Base-by-base conservation (phyloP, 2,888 invertebrate genomes). In the Drosophila meridiana region DNA sequence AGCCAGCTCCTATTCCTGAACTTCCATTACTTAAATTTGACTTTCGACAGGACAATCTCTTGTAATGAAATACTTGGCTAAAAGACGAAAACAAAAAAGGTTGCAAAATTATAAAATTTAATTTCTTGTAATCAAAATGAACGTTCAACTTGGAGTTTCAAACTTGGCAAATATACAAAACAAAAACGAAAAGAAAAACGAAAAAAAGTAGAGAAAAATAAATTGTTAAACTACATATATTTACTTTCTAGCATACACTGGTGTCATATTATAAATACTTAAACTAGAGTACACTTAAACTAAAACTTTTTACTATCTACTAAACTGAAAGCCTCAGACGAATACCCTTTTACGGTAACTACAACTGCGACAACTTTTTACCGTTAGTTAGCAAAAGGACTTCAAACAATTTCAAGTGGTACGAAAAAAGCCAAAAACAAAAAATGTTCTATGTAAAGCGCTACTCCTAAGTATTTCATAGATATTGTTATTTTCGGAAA, bases 11-110 rank as follows among this genome's bases (percentile, higher is more conserved):
- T 43, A 11, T 43, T 20, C n/a, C 20, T 13, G 26, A 7, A 26
- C 42, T 61, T 28, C 63, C 68, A 58, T 43, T 47, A 56, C 53
- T 65, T 53, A 48, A 62, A 74, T 68, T 74, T 72, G 72, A 74
- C 81, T 81, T 77, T 69, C 61, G 86, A 78, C 71, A 82, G 87
- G 87, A 87, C 87, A 87, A 87, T 87, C 87, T 89, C 75, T 80
- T 81, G 65, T 70, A 76, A 80, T 69, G 58, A 72, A 56, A 71
- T 61, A 68, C 56, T 64, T 32, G 45, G 52, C 55, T 55, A 55
- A 28, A 38, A 38, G 1, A 8, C 8, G 8, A 50, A 48, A 56
- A 38, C 3, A 59, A 43, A 59, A n/a, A 80, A 62, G 32, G 30
- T 60, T 79, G 66, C 36, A 48, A 58, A 60, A 36, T 47, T 8